A percentile compares a stretch with the other conserved stretches of the same genome.
phyloP scores from a whole-genome alignment of 2,888 invertebrate species.

The Linnaemya vulpina region DNA sequence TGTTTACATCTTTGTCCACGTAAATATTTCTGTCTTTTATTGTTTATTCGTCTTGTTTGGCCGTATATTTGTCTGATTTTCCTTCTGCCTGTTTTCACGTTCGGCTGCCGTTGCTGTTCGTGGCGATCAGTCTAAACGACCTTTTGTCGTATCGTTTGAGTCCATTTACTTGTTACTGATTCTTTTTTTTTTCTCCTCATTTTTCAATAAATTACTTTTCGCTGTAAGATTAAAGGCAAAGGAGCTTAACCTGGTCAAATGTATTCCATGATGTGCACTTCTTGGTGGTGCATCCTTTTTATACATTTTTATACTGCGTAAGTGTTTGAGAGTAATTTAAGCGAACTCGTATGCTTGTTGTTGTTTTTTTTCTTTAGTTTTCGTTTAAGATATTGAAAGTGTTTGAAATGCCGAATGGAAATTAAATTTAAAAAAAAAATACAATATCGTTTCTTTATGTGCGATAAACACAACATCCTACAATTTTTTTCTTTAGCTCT shows the following conservation, averaged over 20 bases:
- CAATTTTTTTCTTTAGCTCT: not conserved
- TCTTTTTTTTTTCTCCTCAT: slow-evolving; percentile 10
- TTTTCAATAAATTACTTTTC: slow-evolving; percentile 58
- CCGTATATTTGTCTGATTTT: slow-evolving; percentile 24
- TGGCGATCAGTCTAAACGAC: slow-evolving; percentile 41
- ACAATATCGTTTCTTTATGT: slow-evolving; percentile 50
- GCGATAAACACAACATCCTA: slow-evolving; percentile 16
- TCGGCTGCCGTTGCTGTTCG: not conserved
- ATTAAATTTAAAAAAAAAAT: slow-evolving; percentile 54
- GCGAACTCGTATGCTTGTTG: not conserved
- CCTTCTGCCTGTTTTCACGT: not conserved
- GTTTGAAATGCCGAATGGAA: slow-evolving; percentile 62
- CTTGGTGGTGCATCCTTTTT: slow-evolving; percentile 36
- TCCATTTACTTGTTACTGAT: slow-evolving; percentile 57
- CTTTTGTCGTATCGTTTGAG: slow-evolving; percentile 58
- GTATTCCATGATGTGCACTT: slow-evolving; percentile 28
- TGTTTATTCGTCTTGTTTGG: slow-evolving; percentile 23
- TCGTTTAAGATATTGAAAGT: slow-evolving; percentile 42
- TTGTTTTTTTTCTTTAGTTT: slow-evolving; percentile 20
- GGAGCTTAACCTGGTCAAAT: slow-evolving; percentile 61
- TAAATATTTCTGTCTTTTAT: slow-evolving; percentile 18
- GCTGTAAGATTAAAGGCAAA: slow-evolving; percentile 56
- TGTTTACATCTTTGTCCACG: not conserved
- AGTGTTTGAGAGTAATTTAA: not conserved
- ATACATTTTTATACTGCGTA: slow-evolving; percentile 15